A percentile compares a stretch with the other conserved stretches of the same genome.
Conservation (phyloP, 2,888 invertebrate species). For the Nasonovia ribisnigri region DNA sequence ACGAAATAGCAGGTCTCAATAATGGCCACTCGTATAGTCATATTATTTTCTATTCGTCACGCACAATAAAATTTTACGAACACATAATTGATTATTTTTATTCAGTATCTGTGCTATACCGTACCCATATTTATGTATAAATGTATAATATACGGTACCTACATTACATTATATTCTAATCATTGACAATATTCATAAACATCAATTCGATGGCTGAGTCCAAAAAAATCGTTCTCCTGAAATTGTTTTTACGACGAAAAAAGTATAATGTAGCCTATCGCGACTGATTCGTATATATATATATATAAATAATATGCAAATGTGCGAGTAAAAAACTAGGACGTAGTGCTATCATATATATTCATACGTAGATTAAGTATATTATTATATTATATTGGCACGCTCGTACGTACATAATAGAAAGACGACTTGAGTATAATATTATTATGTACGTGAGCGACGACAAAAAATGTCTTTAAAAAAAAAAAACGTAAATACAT, state of each 20-base stretch:
- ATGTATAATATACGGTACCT: background rate
- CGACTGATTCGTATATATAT: background rate
- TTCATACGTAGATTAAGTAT: background rate
- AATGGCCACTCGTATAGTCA: background rate
- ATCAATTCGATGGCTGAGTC: background rate
- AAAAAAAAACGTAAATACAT: background rate
- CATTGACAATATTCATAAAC: background rate
- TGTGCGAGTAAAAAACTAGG: background rate
- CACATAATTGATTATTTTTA: background rate
- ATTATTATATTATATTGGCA: slow-evolving; percentile 20
- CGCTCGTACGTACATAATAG: background rate
- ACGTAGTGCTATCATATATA: background rate
- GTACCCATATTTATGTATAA: background rate
- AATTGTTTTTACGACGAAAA: background rate
- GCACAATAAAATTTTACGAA: background rate
- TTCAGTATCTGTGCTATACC: background rate
- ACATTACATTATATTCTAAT: background rate
- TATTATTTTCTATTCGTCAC: background rate
- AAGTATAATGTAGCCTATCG: background rate
- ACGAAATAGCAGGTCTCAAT: background rate
- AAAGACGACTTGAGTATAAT: background rate
- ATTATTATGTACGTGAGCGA: background rate
- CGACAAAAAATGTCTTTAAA: background rate
- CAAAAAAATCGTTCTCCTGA: background rate
- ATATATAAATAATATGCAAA: too few relatives aligned